These are phyloP conservation scores for Lutraria lutraria DNA, from an alignment of 2,888 invertebrate species.

Conservation along the genomic window DNA sequence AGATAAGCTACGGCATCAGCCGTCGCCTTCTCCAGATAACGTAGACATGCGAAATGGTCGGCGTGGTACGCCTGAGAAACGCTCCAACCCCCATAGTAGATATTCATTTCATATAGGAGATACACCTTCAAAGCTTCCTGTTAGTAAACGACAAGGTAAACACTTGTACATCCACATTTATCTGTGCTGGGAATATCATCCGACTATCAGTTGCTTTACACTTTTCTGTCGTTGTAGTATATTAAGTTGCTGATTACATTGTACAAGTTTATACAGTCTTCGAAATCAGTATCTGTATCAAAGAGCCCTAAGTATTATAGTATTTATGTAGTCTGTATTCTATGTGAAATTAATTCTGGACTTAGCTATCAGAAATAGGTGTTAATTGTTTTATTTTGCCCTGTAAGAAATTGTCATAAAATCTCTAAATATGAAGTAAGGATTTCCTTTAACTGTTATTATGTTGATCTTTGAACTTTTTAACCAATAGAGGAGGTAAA, in stretches of 20 bases:
- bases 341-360: background rate
- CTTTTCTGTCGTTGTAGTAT: conserved; percentile 17
- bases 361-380: background rate
- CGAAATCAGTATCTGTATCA: background rate
- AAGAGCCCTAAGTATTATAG: background rate
- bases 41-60: conserved; percentile 43
- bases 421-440: no score
- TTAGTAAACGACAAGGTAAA: conserved; percentile 72
- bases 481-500: background rate
- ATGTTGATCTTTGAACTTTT: no score
- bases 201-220: conserved; percentile 2
- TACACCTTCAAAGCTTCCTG: conserved; percentile 63
- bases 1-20: conserved; percentile 66
- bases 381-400: background rate
- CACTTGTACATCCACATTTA: conserved; percentile 5
- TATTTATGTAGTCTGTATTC: no score
- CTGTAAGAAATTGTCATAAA: no score
- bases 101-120: conserved; percentile 67
- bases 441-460: no score
- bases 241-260: conserved; percentile 6
- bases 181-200: background rate
- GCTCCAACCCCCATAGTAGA: conserved; percentile 61
- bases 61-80: conserved; percentile 65
- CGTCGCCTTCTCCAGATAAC: conserved; percentile 47
- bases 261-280: conserved; percentile 13